A percentile compares a stretch with the other conserved stretches of the same genome.
Conservation (phyloP, 2,113 vertebrate genomes). For the Stictonetta naevosa region DNA sequence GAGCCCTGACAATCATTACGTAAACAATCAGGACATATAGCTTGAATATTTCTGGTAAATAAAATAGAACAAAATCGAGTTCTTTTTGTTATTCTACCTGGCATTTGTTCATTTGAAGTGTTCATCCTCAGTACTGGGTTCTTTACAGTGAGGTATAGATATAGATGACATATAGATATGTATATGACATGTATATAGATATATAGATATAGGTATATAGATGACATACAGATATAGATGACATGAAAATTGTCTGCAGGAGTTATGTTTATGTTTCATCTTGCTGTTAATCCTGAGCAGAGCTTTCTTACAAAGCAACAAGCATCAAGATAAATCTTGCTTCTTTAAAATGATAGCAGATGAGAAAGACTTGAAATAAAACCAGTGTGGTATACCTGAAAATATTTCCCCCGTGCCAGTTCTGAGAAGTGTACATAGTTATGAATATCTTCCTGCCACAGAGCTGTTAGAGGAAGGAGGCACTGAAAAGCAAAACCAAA, state of each 20-base stretch:
- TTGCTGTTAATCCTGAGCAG: neutral
- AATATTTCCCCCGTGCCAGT: neutral
- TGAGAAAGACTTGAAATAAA: neutral
- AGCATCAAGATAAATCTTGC: neutral
- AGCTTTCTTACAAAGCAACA: neutral
- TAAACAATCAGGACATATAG: neutral
- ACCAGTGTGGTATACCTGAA: neutral
- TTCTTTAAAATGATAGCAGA: neutral
- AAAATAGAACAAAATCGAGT: neutral
- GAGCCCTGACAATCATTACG: neutral
- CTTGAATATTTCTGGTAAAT: neutral
- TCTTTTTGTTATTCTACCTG: neutral
- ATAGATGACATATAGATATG: neutral
- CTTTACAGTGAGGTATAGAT: neutral
- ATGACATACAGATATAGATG: too few species aligned
- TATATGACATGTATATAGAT: too few species aligned
- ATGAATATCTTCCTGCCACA: neutral
- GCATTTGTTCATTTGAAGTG: neutral
- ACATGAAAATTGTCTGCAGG: neutral
- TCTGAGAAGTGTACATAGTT: neutral
- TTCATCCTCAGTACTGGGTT: neutral
- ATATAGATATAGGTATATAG: too few species aligned
- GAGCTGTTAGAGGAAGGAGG: neutral
- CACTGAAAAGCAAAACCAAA: neutral
- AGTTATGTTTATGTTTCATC: neutral